phyloP scores from a whole-genome alignment of 2,113 vertebrate genomes.

The Brienomyrus brachyistius region DNA sequence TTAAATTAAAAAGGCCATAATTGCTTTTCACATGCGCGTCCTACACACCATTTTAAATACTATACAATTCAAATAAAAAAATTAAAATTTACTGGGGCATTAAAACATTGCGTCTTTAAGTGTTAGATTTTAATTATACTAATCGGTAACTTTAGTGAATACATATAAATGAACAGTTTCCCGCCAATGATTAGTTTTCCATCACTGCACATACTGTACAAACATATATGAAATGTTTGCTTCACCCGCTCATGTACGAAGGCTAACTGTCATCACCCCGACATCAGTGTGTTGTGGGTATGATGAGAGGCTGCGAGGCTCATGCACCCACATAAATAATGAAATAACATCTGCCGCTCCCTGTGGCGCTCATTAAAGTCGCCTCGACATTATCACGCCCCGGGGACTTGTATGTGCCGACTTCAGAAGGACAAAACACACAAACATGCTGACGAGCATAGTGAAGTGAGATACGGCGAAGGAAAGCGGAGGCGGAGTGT shows the following conservation, averaged over 20 bases:
- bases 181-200: neutral
- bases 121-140: neutral
- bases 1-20: neutral
- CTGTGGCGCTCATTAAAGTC: slow-evolving; percentile 31
- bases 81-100: neutral
- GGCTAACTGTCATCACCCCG: neutral
- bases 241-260: neutral
- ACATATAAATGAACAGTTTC: neutral
- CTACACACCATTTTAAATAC: neutral
- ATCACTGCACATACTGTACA: neutral
- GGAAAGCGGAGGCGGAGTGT: neutral
- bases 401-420: neutral
- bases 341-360: slow-evolving; percentile 23
- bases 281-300: neutral
- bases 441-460: neutral
- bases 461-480: no score
- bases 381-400: neutral
- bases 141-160: neutral
- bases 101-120: neutral
- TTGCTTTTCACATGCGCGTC: neutral
- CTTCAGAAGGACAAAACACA: neutral
- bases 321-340: neutral
- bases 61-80: neutral
- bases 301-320: slow-evolving; percentile 8
- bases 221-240: neutral